phyloP scores from a whole-genome alignment of 2,113 vertebrate species.

The Ondatra zibethicus region DNA sequence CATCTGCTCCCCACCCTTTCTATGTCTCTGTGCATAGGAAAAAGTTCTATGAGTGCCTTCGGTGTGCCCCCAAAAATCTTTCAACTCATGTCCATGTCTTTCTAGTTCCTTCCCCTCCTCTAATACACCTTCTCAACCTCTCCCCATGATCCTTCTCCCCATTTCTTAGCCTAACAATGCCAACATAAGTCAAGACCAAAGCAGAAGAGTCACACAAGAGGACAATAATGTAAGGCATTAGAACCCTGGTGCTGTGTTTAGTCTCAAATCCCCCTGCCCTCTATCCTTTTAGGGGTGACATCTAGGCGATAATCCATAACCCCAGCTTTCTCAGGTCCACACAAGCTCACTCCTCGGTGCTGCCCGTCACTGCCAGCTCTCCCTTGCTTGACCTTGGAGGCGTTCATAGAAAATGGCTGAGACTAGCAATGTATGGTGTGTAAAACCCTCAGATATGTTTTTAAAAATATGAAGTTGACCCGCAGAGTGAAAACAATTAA shows the following conservation, averaged over 20 bases:
- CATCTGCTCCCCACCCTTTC: not conserved
- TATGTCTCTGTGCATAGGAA: not conserved
- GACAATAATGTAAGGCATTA: rapidly evolving
- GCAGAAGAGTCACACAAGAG: not conserved
- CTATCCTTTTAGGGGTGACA: not conserved
- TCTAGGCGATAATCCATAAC: not conserved
- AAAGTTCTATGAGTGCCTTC: not conserved
- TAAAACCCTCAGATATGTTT: not conserved
- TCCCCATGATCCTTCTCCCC: rapidly evolving
- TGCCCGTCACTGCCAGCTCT: not conserved
- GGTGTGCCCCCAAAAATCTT: not conserved
- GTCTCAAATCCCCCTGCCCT: not conserved
- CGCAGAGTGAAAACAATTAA: not conserved
- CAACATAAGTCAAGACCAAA: not conserved
- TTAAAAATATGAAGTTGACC: not conserved
- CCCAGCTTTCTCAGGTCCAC: not conserved
- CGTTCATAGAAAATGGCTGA: not conserved
- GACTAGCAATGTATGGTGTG: not conserved
- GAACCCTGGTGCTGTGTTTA: not conserved
- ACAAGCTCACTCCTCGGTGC: not conserved
- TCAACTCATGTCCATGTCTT: too few species aligned
- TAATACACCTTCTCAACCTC: not conserved
- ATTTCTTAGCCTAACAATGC: not conserved
- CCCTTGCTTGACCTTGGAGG: not conserved
- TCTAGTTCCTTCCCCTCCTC: not conserved